A percentile compares a stretch with the other conserved stretches of the same genome.
Evolutionary conservation across 1,140 invertebrate genomes (phyloP).

Genomic region (honey bee (Apis mellifera)): DNA sequence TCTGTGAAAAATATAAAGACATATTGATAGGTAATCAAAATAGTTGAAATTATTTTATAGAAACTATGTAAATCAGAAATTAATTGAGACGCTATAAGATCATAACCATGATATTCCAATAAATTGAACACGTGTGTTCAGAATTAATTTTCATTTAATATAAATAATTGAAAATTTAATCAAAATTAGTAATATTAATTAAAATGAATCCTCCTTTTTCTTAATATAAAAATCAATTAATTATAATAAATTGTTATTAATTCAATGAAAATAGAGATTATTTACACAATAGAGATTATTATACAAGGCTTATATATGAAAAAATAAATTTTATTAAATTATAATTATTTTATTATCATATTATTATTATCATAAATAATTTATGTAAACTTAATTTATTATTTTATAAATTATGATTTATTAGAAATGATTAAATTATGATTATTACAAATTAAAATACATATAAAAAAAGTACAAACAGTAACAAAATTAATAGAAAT

Average conservation of each 20-base stretch:
- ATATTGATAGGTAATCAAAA: not conserved
- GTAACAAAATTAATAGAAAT: too few relatives aligned
- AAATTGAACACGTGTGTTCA: too few relatives aligned
- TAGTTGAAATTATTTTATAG: not conserved
- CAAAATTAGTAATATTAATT: not conserved
- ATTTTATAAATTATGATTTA: too few relatives aligned
- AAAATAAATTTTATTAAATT: not conserved
- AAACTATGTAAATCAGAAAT: not conserved
- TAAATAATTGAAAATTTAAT: not conserved
- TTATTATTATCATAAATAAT: not conserved
- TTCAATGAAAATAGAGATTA: not conserved
- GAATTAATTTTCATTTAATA: not conserved
- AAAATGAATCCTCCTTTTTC: not conserved
- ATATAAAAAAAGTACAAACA: too few relatives aligned
- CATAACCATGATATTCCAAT: not conserved
- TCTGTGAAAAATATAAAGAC: not conserved
- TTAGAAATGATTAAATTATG: too few relatives aligned
- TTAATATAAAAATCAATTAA: too few relatives aligned
- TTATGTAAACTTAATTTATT: not conserved
- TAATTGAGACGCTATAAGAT: not conserved
- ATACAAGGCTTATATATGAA: not conserved
- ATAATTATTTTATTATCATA: not conserved
- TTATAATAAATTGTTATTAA: not conserved
- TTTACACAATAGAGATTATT: not conserved
- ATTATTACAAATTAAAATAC: too few relatives aligned